A percentile compares a stretch with the other conserved stretches of the same genome.
Evolutionary conservation across 1,140 invertebrate genomes (phyloP).

Genomic region (Phortica variegata): DNA sequence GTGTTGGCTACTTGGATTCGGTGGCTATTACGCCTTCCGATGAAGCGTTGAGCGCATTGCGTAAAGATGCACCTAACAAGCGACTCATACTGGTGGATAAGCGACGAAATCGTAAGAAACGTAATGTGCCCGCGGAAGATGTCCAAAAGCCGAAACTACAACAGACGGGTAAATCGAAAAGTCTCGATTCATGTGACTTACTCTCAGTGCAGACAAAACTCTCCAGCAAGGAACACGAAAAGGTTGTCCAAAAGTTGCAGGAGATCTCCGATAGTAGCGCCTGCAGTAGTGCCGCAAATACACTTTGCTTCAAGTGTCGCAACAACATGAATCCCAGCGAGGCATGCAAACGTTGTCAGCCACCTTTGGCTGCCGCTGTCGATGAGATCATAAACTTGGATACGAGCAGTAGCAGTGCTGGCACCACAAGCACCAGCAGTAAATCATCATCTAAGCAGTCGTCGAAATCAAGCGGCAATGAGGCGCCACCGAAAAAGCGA

Average conservation of each 20-base stretch:
- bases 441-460: slow-evolving; percentile 7
- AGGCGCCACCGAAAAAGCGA: slow-evolving; percentile 30
- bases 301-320: slow-evolving; percentile 45
- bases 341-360: slow-evolving; percentile 44
- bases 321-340: slow-evolving; percentile 46
- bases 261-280: slow-evolving; percentile 52
- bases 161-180: slow-evolving; percentile 78
- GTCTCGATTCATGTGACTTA: slow-evolving; percentile 76
- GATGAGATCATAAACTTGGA: slow-evolving; percentile 32
- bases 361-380: slow-evolving; percentile 1
- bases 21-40: slow-evolving; percentile 75
- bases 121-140: slow-evolving; percentile 39
- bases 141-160: slow-evolving; percentile 63
- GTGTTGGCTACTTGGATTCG: slow-evolving; percentile 79
- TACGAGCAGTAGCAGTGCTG: not conserved
- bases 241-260: slow-evolving; percentile 43
- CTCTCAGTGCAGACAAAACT: slow-evolving; percentile 39
- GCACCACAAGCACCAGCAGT: not conserved
- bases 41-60: slow-evolving; percentile 68
- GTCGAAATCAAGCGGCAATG: not conserved
- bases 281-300: slow-evolving; percentile 44
- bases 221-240: slow-evolving; percentile 46
- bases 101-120: slow-evolving; percentile 58
- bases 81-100: slow-evolving; percentile 72
- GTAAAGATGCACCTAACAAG: slow-evolving; percentile 72